Conservation (phyloP, 2,113 vertebrate genomes). For the Nesospiza acunhae region DNA sequence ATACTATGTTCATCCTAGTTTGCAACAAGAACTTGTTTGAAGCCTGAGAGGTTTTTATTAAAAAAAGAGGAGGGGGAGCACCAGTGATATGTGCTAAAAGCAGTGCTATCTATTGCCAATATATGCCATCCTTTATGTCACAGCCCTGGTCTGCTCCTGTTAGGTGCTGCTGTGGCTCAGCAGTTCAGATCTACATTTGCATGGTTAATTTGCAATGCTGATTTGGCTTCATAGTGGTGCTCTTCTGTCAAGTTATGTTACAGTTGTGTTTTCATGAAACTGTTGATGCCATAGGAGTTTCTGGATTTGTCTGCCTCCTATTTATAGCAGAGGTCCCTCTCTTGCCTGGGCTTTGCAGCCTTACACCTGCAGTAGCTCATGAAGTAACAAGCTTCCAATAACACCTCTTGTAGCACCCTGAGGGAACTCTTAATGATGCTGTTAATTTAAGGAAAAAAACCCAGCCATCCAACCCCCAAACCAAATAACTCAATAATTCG, state of each 20-base stretch:
- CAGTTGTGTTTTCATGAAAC: not conserved
- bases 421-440: not conserved
- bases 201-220: not conserved
- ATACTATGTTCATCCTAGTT: not conserved
- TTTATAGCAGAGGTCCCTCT: not conserved
- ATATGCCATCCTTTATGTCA: not conserved
- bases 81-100: not conserved
- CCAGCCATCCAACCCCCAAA: not conserved
- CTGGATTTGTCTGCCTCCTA: not conserved
- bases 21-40: constrained; percentile 37
- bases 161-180: not conserved
- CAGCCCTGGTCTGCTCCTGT: not conserved
- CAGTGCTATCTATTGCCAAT: not conserved
- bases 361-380: not conserved
- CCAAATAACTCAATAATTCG: not conserved
- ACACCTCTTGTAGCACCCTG: not conserved
- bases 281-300: not conserved
- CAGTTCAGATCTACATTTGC: not conserved
- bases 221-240: not conserved
- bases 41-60: not conserved
- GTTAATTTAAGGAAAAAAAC: fast-evolving
- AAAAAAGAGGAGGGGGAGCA: not conserved
- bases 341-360: not conserved
- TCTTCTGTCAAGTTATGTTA: not conserved
- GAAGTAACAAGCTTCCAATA: not conserved